A percentile compares a stretch with the other conserved stretches of the same genome.
These are phyloP conservation scores for Ispidina picta DNA, from an alignment of 2,797 vertebrate species.

Conservation along the genomic window DNA sequence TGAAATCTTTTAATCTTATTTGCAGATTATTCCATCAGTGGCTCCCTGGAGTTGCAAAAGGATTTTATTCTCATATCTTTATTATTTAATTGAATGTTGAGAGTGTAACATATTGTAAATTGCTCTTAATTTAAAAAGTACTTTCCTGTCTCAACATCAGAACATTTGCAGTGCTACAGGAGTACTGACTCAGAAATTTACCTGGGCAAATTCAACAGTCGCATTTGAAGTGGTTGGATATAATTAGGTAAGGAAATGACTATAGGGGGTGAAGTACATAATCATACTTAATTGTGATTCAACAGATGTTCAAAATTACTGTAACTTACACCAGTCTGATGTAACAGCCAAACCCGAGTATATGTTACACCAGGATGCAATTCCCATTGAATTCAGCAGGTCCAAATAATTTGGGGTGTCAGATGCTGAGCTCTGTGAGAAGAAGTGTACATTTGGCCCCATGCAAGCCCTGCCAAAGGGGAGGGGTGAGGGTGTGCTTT, in stretches of 20 bases:
- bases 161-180: background rate
- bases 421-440: background rate
- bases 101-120: slow-evolving; percentile 56
- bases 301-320: slow-evolving; percentile 60
- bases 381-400: background rate
- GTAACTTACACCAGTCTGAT: slow-evolving; percentile 42
- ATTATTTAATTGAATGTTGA: slow-evolving; percentile 73
- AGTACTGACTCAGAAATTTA: slow-evolving; percentile 46
- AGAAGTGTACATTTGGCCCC: background rate
- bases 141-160: slow-evolving; percentile 28
- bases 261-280: slow-evolving; percentile 45
- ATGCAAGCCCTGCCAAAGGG: background rate
- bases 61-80: slow-evolving; percentile 74
- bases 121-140: slow-evolving; percentile 52
- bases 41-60: slow-evolving; percentile 62
- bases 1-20: slow-evolving; percentile 77
- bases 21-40: slow-evolving; percentile 72
- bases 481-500: background rate
- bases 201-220: slow-evolving; percentile 34
- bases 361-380: slow-evolving; percentile 2
- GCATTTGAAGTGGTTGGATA: background rate
- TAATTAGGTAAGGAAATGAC: slow-evolving; percentile 45
- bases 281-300: slow-evolving; percentile 54
- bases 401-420: background rate
- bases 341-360: background rate